Conservation (phyloP, 2,888 invertebrate species). For the Osmoderma eremita region DNA sequence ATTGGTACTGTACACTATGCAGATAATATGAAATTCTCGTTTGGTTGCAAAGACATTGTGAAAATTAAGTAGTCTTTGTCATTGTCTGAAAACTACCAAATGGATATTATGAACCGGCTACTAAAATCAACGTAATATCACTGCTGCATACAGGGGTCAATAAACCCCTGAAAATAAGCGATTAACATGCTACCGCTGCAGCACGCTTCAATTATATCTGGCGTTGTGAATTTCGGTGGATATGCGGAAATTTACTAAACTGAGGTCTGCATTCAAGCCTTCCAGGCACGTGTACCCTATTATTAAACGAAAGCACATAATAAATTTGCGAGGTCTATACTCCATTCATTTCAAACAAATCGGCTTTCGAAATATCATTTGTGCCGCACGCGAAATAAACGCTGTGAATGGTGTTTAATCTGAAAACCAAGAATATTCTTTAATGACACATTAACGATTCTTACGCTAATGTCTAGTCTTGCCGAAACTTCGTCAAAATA, state of each 20-base stretch:
- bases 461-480: too few relatives aligned
- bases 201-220: conserved; percentile 20
- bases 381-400: background rate
- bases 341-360: conserved; percentile 25
- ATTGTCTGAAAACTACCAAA: too few relatives aligned
- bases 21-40: too few relatives aligned
- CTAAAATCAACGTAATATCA: too few relatives aligned
- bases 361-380: conserved; percentile 21
- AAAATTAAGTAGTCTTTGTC: too few relatives aligned
- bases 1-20: too few relatives aligned
- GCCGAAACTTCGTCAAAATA: too few relatives aligned
- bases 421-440: background rate
- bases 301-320: conserved; percentile 30
- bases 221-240: conserved; percentile 25
- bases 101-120: too few relatives aligned
- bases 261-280: conserved; percentile 16
- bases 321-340: conserved; percentile 12
- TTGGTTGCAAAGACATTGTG: too few relatives aligned
- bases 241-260: conserved; percentile 28
- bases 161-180: conserved; percentile 27
- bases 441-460: background rate
- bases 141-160: conserved; percentile 15
- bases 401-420: background rate
- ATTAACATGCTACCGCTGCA: conserved; percentile 2
- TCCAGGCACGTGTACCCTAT: conserved; percentile 28